Percentiles rank a stretch among this genome's conserved stretches.
phyloP scores from a whole-genome alignment of 2,113 vertebrate genomes.

The Ptyas mucosa region DNA sequence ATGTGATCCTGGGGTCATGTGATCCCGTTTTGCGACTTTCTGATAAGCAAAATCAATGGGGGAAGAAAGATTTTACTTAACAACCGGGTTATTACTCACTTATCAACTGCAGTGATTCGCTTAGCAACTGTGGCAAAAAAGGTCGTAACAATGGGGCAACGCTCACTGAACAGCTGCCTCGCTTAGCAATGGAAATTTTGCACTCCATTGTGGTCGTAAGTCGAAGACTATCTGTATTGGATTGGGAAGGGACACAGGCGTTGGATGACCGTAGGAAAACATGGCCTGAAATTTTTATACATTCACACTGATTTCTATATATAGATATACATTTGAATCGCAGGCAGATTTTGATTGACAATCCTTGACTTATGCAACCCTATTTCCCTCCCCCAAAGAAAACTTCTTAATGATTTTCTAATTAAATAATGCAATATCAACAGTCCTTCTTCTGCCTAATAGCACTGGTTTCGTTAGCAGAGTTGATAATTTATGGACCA shows the following conservation, averaged over 20 bases:
- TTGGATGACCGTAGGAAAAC: not conserved
- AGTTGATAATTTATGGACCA: not conserved
- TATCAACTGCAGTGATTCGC: not conserved
- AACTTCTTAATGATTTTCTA: conserved; percentile 16
- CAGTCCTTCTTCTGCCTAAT: not conserved
- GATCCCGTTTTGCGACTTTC: not conserved
- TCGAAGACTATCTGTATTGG: not conserved
- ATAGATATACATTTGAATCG: not conserved
- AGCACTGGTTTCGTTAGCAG: not conserved
- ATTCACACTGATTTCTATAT: not conserved
- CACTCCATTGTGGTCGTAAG: not conserved
- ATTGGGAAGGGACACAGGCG: not conserved
- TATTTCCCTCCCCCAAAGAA: not conserved
- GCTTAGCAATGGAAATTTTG: not conserved
- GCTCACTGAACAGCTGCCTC: not conserved
- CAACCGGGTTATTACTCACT: not conserved
- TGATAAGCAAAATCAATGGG: not conserved
- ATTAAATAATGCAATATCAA: not conserved
- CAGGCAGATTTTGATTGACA: conserved; percentile 42
- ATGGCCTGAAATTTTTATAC: not conserved
- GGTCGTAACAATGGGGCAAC: not conserved
- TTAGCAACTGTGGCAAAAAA: not conserved
- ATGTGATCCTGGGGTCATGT: too few relatives aligned
- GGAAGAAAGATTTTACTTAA: not conserved
- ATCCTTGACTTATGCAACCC: not conserved